Conservation (phyloP, 1,140 invertebrate genomes). For the Drosophila lini region DNA sequence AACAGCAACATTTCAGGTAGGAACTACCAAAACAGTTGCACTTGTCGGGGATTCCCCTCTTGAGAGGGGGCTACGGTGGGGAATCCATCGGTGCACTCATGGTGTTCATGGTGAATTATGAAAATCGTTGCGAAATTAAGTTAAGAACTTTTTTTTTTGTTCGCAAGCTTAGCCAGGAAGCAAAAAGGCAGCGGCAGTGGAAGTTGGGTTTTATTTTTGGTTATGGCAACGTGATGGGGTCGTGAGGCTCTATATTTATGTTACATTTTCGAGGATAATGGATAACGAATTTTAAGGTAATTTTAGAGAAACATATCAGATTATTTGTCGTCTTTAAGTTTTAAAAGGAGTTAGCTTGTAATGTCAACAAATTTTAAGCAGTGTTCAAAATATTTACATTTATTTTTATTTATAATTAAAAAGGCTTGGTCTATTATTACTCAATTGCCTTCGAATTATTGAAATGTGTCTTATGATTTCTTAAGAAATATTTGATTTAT, state of each 20-base stretch:
- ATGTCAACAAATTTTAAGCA: neutral
- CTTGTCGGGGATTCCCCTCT: conserved; percentile 30
- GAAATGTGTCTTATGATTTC: neutral
- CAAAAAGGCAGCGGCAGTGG: conserved; percentile 37
- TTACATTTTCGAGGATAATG: neutral
- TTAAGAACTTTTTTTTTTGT: conserved; percentile 58
- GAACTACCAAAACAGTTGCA: conserved; percentile 79
- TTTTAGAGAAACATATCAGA: no score
- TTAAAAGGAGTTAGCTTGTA: neutral
- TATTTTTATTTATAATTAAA: neutral
- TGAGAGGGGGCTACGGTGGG: neutral
- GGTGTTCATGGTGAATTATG: conserved; percentile 83
- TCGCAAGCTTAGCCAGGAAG: conserved; percentile 44
- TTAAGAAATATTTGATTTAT: neutral
- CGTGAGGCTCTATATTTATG: conserved; percentile 1
- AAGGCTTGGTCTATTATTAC: neutral
- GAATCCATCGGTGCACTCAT: conserved; percentile 51
- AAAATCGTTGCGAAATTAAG: conserved; percentile 84
- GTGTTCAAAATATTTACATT: neutral
- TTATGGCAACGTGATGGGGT: conserved; percentile 29
- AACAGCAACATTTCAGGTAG: conserved; percentile 32
- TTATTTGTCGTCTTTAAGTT: no score
- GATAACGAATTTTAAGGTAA: neutral
- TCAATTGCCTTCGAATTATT: neutral
- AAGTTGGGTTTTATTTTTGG: conserved; percentile 3